Evolutionary conservation across 2,113 vertebrate genomes (phyloP), one percentile per base, ranked within the genome.

Genomic region (Holacanthus passer): DNA sequence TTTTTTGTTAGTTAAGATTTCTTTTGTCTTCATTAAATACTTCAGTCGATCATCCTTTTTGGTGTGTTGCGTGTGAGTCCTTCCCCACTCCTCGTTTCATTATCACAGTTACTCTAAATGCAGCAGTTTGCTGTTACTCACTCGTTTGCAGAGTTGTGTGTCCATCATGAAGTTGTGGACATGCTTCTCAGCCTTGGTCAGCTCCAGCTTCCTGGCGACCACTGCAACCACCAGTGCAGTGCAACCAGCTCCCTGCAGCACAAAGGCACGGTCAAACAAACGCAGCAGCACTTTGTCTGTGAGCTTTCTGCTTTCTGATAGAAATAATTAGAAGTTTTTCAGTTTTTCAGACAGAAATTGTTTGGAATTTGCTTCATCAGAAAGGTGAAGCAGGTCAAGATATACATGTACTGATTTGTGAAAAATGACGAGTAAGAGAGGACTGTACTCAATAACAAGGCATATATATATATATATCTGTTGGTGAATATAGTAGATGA

Each of bases 161-260:
- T 98, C 98, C 98, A 98, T 99, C 97, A 99, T 99, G 93, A 99
- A 98, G 93, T 99, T 98, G 93, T 98, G 97, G 77, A 98, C 97
- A 5, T 99, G 97, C 78, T 99, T 99, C 94, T 99, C 98, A 0
- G 97, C 98, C 96, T 99, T 99, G 95, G 97, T 99, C 91, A 99
- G 94, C 92, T 99, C 98, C 88, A 99, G 93, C 79, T 99, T 99
- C 75, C 98, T 93, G 92, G 98, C 97, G 22, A 99, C 98, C 24
- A 99, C 98, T 0, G 97, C 98, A 11, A 98, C 97, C 73, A 99
- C 97, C 50, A 99, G 95, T 0, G 97, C 98, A 0, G 97, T 99
- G 90, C 97, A 99, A 77, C 97, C 98, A 0, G 98, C 97, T 3
- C 98, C 98, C 98, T 99, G 94, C 85, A 32, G 71, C 47, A 81